Conservation (phyloP, 2,113 vertebrate species). For the Morone saxatilis region DNA sequence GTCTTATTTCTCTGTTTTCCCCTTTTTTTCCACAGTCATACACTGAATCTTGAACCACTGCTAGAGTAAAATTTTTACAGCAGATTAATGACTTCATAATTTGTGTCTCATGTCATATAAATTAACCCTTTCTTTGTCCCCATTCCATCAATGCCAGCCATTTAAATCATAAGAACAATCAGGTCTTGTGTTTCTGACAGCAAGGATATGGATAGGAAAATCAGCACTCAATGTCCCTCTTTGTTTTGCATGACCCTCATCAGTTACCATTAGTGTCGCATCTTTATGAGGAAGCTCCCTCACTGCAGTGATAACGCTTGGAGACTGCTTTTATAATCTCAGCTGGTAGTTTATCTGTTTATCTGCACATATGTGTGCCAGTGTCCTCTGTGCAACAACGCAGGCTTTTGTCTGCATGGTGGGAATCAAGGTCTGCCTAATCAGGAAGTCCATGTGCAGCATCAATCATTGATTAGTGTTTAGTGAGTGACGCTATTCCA, state of each 20-base stretch:
- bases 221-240: conserved; percentile 78
- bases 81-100: neutral
- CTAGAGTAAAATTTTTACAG: neutral
- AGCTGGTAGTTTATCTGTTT: conserved; percentile 65
- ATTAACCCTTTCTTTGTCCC: conserved; percentile 58
- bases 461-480: conserved; percentile 60
- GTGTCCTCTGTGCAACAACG: conserved; percentile 75
- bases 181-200: conserved; percentile 74
- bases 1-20: neutral
- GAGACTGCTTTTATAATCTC: conserved; percentile 60
- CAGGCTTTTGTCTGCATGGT: conserved; percentile 74
- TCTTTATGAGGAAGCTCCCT: conserved; percentile 76
- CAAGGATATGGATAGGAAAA: conserved; percentile 66
- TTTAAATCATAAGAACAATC: conserved; percentile 79
- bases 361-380: conserved; percentile 72
- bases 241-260: conserved; percentile 80
- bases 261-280: conserved; percentile 80
- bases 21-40: neutral
- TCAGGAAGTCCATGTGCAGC: conserved; percentile 51
- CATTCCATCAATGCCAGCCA: conserved; percentile 49
- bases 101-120: conserved; percentile 43
- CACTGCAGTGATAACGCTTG: conserved; percentile 65
- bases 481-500: conserved; percentile 20
- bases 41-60: neutral
- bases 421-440: conserved; percentile 68